Evolutionary conservation across 2,888 invertebrate genomes (phyloP).

Genomic region (Chalcosyrphus nemorum): DNA sequence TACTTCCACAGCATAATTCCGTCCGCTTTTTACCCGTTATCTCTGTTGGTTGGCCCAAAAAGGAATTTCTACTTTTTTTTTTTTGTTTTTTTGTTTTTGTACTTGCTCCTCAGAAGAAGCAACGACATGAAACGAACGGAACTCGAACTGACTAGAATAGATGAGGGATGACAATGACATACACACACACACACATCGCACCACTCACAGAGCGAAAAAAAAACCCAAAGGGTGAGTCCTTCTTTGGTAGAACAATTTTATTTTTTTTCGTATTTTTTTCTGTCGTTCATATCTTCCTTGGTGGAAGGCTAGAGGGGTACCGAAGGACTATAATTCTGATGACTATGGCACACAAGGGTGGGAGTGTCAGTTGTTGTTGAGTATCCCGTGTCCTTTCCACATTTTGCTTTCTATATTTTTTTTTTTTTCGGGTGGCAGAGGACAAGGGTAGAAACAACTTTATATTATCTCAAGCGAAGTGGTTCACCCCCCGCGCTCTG

Average conservation of each 20-base stretch:
- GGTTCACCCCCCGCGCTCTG: conserved; percentile 57
- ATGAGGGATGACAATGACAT: conserved; percentile 73
- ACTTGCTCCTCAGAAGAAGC: conserved; percentile 62
- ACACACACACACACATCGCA: conserved; percentile 48
- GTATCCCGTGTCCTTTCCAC: conserved; percentile 73
- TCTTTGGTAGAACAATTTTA: conserved; percentile 55
- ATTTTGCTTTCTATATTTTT: conserved; percentile 53
- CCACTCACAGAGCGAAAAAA: conserved; percentile 17
- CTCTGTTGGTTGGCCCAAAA: conserved; percentile 66
- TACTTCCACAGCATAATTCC: conserved; percentile 58
- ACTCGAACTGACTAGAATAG: conserved; percentile 73
- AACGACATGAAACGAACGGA: conserved; percentile 72
- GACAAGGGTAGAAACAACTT: conserved; percentile 73
- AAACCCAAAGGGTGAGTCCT: conserved; percentile 68
- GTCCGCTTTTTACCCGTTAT: conserved; percentile 71
- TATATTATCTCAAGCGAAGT: conserved; percentile 72
- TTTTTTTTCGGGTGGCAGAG: conserved; percentile 44
- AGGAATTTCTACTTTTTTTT: conserved; percentile 37
- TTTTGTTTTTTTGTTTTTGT: no score
- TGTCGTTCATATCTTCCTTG: conserved; percentile 62
- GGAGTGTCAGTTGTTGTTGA: conserved; percentile 73
- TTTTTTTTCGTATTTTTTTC: conserved; percentile 45
- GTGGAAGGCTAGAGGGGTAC: conserved; percentile 29
- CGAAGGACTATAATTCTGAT: conserved; percentile 73
- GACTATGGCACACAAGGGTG: conserved; percentile 70